These are phyloP conservation scores for Vimba vimba DNA, from an alignment of 2,113 vertebrate species.

Conservation along the genomic window DNA sequence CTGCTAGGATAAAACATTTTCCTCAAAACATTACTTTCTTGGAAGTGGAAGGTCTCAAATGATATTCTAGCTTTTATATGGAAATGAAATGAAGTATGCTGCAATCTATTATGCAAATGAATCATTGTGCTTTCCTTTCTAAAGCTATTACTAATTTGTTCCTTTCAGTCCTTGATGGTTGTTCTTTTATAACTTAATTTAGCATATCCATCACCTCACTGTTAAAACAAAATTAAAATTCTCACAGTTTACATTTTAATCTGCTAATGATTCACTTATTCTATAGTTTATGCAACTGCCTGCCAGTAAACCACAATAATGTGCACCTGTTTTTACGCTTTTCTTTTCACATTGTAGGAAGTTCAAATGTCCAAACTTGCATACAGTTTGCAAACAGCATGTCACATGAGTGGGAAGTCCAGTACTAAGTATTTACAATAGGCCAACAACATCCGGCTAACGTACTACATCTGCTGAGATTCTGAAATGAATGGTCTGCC, in stretches of 20 bases:
- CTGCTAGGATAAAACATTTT: background rate
- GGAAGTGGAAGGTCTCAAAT: background rate
- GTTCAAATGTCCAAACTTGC: background rate
- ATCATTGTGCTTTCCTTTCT: background rate
- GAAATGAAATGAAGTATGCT: background rate
- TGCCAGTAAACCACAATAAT: background rate
- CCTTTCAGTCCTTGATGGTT: background rate
- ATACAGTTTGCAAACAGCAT: background rate
- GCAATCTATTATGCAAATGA: background rate
- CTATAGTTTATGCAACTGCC: background rate
- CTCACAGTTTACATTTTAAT: constrained; percentile 26
- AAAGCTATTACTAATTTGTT: background rate
- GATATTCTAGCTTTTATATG: background rate
- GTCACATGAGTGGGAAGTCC: background rate
- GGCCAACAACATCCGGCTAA: no score
- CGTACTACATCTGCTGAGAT: no score
- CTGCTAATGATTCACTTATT: constrained; percentile 9
- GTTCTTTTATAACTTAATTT: background rate
- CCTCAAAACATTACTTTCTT: background rate
- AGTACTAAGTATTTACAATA: constrained; percentile 6
- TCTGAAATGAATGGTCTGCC: no score
- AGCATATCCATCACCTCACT: background rate
- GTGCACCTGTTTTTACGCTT: background rate
- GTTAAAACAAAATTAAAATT: background rate
- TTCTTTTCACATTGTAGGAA: background rate